These are phyloP conservation scores for Synergus laeviventris DNA, from an alignment of 2,888 invertebrate species.

Conservation along the genomic window DNA sequence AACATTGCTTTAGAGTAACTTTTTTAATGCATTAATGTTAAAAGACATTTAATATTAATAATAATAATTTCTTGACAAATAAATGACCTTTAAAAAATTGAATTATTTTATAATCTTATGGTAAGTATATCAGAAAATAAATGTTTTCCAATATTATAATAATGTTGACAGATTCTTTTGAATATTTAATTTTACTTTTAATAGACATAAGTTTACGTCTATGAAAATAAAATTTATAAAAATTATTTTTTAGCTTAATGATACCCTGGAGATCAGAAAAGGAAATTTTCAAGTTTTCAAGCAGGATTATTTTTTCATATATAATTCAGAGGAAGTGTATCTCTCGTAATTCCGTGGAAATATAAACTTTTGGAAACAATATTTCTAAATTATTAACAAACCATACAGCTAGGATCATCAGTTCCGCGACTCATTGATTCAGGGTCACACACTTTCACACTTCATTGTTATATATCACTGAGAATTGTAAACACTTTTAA, in stretches of 20 bases:
- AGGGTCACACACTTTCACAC: constrained; percentile 17
- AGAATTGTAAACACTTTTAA: background rate
- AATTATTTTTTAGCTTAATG: background rate
- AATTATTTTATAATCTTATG: no score
- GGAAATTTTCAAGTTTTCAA: background rate
- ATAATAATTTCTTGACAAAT: no score
- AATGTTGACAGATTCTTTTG: no score
- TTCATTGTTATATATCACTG: constrained; percentile 3
- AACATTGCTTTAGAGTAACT: no score
- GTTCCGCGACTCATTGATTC: background rate
- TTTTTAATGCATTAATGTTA: no score
- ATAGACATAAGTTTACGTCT: background rate
- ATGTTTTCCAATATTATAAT: background rate
- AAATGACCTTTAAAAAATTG: no score
- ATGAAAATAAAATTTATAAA: background rate
- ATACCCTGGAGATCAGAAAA: background rate
- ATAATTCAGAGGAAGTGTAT: constrained; percentile 8
- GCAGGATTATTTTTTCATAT: background rate
- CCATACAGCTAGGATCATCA: background rate
- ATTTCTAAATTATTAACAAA: background rate
- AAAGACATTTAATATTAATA: no score
- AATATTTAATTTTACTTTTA: background rate
- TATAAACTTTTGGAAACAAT: background rate
- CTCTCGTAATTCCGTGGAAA: constrained; percentile 16
- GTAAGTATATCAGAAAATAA: no score